Base-by-base conservation (phyloP, 1,140 invertebrate genomes). In the Cylas formicarius region DNA sequence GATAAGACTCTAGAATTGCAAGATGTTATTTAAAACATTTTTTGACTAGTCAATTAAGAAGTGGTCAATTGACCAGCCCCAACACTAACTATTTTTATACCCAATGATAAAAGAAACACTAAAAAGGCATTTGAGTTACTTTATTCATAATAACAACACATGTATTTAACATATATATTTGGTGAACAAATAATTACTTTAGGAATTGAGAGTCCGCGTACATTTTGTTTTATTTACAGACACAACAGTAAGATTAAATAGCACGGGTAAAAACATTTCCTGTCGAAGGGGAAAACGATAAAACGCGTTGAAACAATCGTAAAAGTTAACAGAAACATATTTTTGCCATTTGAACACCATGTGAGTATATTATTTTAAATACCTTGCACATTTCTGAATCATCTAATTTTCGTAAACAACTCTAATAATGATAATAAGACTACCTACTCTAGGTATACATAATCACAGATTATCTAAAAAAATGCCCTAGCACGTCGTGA, bases 151-250 rank as follows among this genome's bases (percentile, higher is more conserved):
- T 63, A 61, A 63, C 57, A 63, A 61, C 61, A 63, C 61, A 63
- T 63, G 55, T 61, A 63, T 61, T 54, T 62, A 62, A 61, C 58
- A 63, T 61, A 63, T 57, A 62, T 58, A 61, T 61, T 61, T 61
- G 55, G 57, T 56, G 58, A 61, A 63, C 61, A 61, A 61, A 60
- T 63, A 58, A 60, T 60, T 52, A 50, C 56, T 56, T 49, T 55
- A 28, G 50, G 52, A 59, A 53, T 54, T 62, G 53, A 56, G 50
- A 51, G 57, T 53, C 43, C 47, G 47, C 46, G 44, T 52, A 52
- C 41, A 44, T 51, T 45, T 57, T 49, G 41, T 35, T 38, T 47
- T 60, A 60, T 58, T 49, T 62, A 60, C 60, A 62, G 42, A 55
- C 60, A 62, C 56, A 58, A 60, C 57, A 55, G 41, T 45, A 42